These are phyloP conservation scores for Brachionus paranguensis DNA, from an alignment of 1,140 invertebrate genomes.

Conservation along the genomic window DNA sequence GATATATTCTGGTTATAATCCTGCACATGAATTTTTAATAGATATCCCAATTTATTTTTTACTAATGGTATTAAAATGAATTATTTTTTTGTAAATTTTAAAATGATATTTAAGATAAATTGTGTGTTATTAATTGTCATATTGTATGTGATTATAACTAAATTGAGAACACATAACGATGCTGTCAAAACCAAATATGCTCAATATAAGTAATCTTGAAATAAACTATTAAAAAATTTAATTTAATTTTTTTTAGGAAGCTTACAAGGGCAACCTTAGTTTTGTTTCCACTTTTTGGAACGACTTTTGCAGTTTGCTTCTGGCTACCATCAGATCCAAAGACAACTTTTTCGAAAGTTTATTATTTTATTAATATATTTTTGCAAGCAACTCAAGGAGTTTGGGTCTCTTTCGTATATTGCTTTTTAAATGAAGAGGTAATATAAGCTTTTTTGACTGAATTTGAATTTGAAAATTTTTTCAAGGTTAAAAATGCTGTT, in stretches of 20 bases:
- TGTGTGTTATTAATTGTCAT: conserved; percentile 26
- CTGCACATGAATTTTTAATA: conserved; percentile 15
- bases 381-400: conserved; percentile 53
- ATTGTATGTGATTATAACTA: conserved; percentile 34
- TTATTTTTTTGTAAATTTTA: not conserved
- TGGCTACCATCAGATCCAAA: conserved; percentile 41
- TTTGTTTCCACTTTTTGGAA: conserved; percentile 60
- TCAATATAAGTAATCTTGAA: conserved; percentile 6
- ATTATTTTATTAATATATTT: conserved; percentile 32
- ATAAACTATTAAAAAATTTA: not conserved
- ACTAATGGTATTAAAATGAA: not conserved
- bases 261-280: conserved; percentile 60
- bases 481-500: conserved; percentile 8
- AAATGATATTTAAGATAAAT: not conserved
- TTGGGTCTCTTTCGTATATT: conserved; percentile 58
- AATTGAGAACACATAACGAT: conserved; percentile 20
- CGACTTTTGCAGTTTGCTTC: conserved; percentile 59
- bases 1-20: conserved; percentile 27
- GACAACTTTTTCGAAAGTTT: not conserved
- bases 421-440: conserved; percentile 59
- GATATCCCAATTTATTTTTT: conserved; percentile 36
- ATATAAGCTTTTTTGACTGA: too few relatives aligned
- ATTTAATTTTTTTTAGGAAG: conserved; percentile 51
- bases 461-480: conserved; percentile 15
- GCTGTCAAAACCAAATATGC: conserved; percentile 37